Evolutionary conservation across 1,140 invertebrate genomes (phyloP), one percentile per base, ranked within the genome.

Genomic region (Belonocnema kinseyi): DNA sequence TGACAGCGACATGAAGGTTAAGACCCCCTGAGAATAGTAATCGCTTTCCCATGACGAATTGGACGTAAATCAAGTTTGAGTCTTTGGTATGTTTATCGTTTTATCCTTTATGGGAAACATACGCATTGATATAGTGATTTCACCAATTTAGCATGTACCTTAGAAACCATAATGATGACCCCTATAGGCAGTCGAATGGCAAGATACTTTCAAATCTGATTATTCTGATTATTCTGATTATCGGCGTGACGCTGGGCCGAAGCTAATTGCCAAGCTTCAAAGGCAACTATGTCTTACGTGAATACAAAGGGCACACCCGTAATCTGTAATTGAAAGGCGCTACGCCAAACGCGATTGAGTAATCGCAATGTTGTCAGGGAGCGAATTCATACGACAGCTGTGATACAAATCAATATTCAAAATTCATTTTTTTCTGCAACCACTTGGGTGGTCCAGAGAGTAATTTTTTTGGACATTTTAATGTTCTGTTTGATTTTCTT

Each of bases 11-110:
- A 61, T 61, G 58, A 61, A 61, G 58, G 58, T 61, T 26, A 61
- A 61, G 58, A 61, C 58, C 58, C 58, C 58, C 58, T 61, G 58
- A 61, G 58, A 61, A 61, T 61, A 61, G 58, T 26, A 61, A 61
- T 61, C 58, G 58, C 13, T 61, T 61, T 61, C 58, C 58, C 58
- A 61, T 61, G 58, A 61, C 58, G 58, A 61, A 61, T 61, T 26
- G 14, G 58, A 61, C 58, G 12, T 61, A 61, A 61, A 61, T 61
- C 58, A 61, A 61, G 58, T 61, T 61, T 26, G 58, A 14, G 14
- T 61, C 12, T 11, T 12, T 46, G 5, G 10, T 46, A 46, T 46
- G 2, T 10, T 46, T 46, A 46, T 46, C 10, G 10, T 11, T 46
- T 46, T 11, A 46, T 46, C 40, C 40, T 46, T 58, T 58, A 58